These are phyloP conservation scores for Mesitornis unicolor DNA, from an alignment of 2,113 vertebrate genomes.

Conservation along the genomic window DNA sequence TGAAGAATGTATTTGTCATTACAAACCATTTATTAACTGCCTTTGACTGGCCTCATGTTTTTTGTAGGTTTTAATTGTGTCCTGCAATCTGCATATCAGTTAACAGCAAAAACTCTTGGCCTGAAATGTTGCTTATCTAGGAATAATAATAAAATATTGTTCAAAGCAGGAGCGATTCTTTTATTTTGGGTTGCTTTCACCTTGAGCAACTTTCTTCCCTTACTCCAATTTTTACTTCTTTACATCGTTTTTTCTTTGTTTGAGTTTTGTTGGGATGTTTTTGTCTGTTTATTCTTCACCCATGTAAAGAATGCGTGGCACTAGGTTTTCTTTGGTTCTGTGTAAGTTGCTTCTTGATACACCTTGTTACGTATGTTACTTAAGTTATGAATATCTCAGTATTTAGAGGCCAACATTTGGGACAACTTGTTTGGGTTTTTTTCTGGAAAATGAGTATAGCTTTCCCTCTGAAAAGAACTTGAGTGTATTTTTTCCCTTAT, in stretches of 20 bases:
- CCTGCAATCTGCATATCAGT: not conserved
- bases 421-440: not conserved
- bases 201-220: not conserved
- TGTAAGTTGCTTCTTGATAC: not conserved
- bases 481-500: not conserved
- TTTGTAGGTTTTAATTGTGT: slow-evolving; percentile 4
- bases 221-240: not conserved
- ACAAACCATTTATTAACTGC: not conserved
- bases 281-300: not conserved
- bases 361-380: not conserved
- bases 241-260: not conserved
- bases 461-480: not conserved
- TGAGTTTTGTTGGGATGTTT: not conserved
- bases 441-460: not conserved
- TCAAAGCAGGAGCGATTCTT: slow-evolving; percentile 13
- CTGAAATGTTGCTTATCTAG: not conserved
- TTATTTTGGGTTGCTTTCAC: not conserved
- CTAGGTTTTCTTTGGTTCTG: not conserved
- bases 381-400: not conserved
- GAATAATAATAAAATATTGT: not conserved
- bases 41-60: not conserved
- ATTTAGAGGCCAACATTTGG: not conserved
- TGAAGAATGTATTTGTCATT: not conserved
- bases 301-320: not conserved
- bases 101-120: not conserved